Conservation (phyloP, 2,888 invertebrate species). For the Cheiracanthium punctorium region DNA sequence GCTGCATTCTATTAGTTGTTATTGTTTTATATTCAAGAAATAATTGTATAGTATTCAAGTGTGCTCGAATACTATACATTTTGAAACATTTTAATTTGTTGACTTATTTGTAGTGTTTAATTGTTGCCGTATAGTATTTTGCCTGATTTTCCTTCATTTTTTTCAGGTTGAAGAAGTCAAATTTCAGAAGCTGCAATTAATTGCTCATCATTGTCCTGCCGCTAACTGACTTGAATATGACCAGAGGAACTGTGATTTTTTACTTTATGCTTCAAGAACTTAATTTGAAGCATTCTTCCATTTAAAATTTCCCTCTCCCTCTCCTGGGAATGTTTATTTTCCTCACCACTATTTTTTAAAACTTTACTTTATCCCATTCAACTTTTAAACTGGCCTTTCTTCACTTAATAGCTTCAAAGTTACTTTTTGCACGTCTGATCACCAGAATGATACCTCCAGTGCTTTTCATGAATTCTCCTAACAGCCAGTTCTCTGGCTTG, state of each 20-base stretch:
- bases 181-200: slow-evolving; percentile 49
- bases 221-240: slow-evolving; percentile 49
- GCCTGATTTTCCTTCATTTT: no score
- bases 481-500: slow-evolving; percentile 22
- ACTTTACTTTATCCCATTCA: background rate
- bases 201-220: slow-evolving; percentile 60
- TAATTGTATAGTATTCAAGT: no score
- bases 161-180: slow-evolving; percentile 38
- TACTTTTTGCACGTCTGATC: slow-evolving; percentile 56
- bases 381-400: background rate
- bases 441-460: slow-evolving; percentile 35
- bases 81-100: no score
- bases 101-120: no score
- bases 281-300: slow-evolving; percentile 36
- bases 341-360: background rate
- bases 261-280: slow-evolving; percentile 44
- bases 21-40: no score
- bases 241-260: slow-evolving; percentile 62
- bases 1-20: no score
- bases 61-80: no score
- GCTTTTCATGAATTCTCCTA: slow-evolving; percentile 19
- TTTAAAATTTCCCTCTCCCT: slow-evolving; percentile 30
- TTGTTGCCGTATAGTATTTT: no score
- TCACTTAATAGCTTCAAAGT: background rate
- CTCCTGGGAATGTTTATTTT: slow-evolving; percentile 43